Evolutionary conservation across 2,888 invertebrate genomes (phyloP), one percentile per base, ranked within the genome.

Genomic region (Lepidonotus clava): DNA sequence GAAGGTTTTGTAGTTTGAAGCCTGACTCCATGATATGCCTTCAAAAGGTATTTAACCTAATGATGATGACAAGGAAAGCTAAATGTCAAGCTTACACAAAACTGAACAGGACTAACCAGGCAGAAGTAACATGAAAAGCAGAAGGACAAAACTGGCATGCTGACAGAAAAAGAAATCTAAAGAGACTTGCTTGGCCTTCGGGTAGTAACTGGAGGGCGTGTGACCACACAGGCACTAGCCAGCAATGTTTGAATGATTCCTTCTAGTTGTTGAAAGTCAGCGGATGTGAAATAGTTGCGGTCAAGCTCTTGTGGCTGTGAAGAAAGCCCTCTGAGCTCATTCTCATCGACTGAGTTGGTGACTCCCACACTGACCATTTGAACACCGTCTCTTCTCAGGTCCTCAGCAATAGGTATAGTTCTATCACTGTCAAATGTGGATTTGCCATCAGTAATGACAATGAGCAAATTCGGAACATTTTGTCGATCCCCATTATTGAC

Each of bases 401-500:
- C 40, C 18, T 80, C 28, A n/a, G 80, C 80, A 24, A n/a, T 24
- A 14, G 80, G 80, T 6, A 80, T 53, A 4, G 86, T 86, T 40
- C 51, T 51, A 18, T 86, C 36, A 14, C n/a, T 11, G 56, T 86
- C 77, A 36, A 53, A 34, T 6, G 86, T 86, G 36, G 86, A 86
- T n/a, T 80, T 53, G 24, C 86, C 86, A 86, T 86, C 86, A 40
- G 86, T 86, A 24, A 86, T 86, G 1, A 86, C 66, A 36, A 86
- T 86, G 36, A 56, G 77, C 34, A 61, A 32, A 38, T 86, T 80
- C 5, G 46, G 67, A 24, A 71, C 85, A 32, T 67, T 67, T 41
- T 41, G 67, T 6, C 85, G 85, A 24, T 85, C 85, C 5, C 85
- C 85, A 32, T 67, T 86, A 5, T n/a, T 53, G 18, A 21, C 21